A percentile compares a stretch with the other conserved stretches of the same genome.
Conservation (phyloP, 2,888 invertebrate species). For the Chironomus tentans region DNA sequence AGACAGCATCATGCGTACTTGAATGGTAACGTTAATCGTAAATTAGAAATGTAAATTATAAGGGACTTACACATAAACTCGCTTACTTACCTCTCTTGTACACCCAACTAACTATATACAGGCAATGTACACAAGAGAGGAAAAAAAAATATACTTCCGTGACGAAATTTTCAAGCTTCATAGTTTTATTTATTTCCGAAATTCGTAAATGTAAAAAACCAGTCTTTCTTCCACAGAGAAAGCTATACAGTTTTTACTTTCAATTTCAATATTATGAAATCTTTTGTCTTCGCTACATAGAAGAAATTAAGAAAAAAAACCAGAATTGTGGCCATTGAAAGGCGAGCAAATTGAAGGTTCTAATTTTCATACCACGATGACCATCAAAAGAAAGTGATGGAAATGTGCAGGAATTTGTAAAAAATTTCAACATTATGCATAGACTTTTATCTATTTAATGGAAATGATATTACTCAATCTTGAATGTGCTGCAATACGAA, state of each 20-base stretch:
- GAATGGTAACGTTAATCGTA: conserved; percentile 36
- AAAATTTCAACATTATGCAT: too few relatives aligned
- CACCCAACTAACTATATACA: too few relatives aligned
- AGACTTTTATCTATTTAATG: too few relatives aligned
- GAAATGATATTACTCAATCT: background rate
- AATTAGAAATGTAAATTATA: background rate
- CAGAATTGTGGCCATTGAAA: too few relatives aligned
- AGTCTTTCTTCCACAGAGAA: background rate
- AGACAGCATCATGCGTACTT: conserved; percentile 41
- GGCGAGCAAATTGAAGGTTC: too few relatives aligned
- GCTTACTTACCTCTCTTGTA: background rate
- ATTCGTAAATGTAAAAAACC: conserved; percentile 1
- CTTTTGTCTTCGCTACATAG: background rate
- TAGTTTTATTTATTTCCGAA: background rate
- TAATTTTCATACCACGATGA: too few relatives aligned
- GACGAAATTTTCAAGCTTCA: conserved; percentile 1
- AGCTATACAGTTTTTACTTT: conserved; percentile 17
- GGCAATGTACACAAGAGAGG: background rate
- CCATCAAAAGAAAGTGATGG: too few relatives aligned
- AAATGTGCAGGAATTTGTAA: too few relatives aligned
- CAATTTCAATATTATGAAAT: conserved; percentile 24
- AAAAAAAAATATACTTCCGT: conserved; percentile 14
- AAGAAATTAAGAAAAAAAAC: too few relatives aligned
- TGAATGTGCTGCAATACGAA: background rate
- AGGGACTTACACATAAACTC: background rate